Conservation (phyloP, 2,888 invertebrate genomes). For the Coelogynopora nodosa region DNA sequence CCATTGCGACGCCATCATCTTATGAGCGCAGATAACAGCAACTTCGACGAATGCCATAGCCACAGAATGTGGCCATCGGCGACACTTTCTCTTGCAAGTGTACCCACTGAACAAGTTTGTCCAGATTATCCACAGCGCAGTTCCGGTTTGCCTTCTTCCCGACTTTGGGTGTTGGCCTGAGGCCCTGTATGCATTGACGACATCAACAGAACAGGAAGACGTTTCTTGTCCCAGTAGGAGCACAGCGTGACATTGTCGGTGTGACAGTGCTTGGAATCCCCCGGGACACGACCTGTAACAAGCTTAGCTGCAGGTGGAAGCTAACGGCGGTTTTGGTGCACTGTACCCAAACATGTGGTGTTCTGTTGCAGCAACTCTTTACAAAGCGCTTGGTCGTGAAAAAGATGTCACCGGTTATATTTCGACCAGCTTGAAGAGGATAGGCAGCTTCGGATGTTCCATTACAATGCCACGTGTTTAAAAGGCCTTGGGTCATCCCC, state of each 20-base stretch:
- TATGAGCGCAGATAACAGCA: background rate
- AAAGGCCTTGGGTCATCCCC: too few species aligned
- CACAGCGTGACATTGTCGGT: background rate
- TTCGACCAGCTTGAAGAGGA: too few species aligned
- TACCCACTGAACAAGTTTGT: background rate
- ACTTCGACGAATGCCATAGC: background rate
- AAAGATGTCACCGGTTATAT: too few species aligned
- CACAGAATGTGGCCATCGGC: background rate
- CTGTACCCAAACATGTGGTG: background rate
- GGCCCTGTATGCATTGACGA: too few species aligned
- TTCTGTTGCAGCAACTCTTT: background rate
- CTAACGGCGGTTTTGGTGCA: background rate
- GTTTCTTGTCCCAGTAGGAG: background rate
- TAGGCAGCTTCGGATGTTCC: too few species aligned
- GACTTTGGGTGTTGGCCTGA: too few species aligned
- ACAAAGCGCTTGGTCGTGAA: too few species aligned
- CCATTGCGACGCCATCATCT: too few species aligned
- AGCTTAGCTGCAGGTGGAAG: background rate
- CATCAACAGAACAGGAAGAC: too few species aligned
- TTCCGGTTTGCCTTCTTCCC: background rate
- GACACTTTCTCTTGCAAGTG: background rate
- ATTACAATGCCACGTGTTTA: too few species aligned
- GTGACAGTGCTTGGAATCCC: background rate
- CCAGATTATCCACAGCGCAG: background rate
- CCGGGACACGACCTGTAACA: background rate